phyloP scores from a whole-genome alignment of 2,888 invertebrate species.

The Tenodera sinensis region DNA sequence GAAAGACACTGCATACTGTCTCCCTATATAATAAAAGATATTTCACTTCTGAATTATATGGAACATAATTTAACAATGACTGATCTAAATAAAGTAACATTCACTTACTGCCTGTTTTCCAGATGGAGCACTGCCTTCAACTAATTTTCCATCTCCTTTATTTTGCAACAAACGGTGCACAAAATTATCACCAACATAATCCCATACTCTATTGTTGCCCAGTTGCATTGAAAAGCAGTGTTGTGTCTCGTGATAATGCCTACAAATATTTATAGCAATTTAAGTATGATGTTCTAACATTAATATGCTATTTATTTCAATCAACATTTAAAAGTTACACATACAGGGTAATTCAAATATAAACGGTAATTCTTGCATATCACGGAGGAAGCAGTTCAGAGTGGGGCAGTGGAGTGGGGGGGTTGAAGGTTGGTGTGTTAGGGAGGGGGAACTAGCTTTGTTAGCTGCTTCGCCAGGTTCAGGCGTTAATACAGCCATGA shows the following conservation, averaged over 20 bases:
- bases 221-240: constrained; percentile 97
- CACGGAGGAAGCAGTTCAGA: too few relatives aligned
- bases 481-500: too few relatives aligned
- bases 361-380: too few relatives aligned
- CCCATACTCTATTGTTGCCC: constrained; percentile 97
- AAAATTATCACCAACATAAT: constrained; percentile 97
- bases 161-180: constrained; percentile 94
- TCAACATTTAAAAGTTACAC: not conserved
- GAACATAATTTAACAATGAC: not conserved
- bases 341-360: too few relatives aligned
- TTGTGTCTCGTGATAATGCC: constrained; percentile 91
- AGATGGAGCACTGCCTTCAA: constrained; percentile 59
- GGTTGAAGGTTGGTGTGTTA: too few relatives aligned
- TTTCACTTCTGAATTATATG: not conserved
- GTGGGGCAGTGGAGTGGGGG: too few relatives aligned
- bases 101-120: constrained; percentile 18
- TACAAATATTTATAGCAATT: constrained; percentile 38
- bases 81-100: not conserved
- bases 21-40: not conserved
- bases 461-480: too few relatives aligned
- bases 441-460: too few relatives aligned
- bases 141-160: constrained; percentile 94
- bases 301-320: too few relatives aligned
- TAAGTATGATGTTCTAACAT: not conserved
- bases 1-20: too few relatives aligned